Base-by-base conservation (phyloP, 1,140 invertebrate species). In the Condylostylus longicornis region DNA sequence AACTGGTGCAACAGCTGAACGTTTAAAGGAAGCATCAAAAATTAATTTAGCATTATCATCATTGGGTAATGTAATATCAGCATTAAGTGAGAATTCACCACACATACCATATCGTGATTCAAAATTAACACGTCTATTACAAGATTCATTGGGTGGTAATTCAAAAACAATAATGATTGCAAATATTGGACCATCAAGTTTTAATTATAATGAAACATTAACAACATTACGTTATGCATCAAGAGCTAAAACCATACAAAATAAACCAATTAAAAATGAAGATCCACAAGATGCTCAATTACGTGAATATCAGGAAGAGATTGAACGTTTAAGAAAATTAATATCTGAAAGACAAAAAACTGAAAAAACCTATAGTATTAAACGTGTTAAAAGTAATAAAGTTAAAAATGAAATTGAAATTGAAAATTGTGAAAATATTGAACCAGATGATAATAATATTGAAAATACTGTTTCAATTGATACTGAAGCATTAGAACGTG, bases 91-190 rank as follows among this genome's bases (percentile, higher is more conserved):
- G 65, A 86, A 77, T 64, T 85, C 77, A 41, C 75, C 77, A 14
- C 82, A 83, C 64, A 84, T 95, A 42, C 90, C 91, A 3, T 95
- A 94, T 64, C 69, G 90, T 58, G 89, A 95, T 60, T 93, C 87
- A 4, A 96, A 96, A 66, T 66, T 96, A 27, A 96, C 90, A 1
- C 67, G 90, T 33, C 67, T 95, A 21, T 65, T 96, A 32, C 88
- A 95, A 67, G 89, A 95, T 66, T 94, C 88, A 0, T 65, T 95
- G 9, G 90, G 90, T 42, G 90, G 90, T 8, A 96, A 96, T 69
- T 87, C 89, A 28, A 91, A 89, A 62, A 96, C 90, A 10, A 82
- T 95, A 22, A 96, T 96, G 90, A 85, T 96, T 19, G 90, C 91
- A 13, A 94, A 91, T 61, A 83, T 96, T 49, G 90, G 90, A 6